Base-by-base conservation (phyloP, 35 echinoderm and acorn worm genomes). In the Heliocidaris tuberculata region DNA sequence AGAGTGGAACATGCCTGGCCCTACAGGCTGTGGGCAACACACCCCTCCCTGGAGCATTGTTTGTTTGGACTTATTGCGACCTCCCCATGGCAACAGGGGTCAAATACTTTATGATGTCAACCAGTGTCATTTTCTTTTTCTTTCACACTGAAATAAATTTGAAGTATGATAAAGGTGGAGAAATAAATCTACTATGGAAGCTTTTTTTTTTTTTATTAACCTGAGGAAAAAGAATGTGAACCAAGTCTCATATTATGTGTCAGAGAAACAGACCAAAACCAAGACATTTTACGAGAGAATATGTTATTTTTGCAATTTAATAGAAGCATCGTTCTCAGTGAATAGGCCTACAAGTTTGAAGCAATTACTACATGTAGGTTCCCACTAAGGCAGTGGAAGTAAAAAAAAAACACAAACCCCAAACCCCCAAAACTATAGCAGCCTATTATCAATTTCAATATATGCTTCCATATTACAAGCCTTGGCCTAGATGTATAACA, bases 21-120 rank as follows among this genome's bases (percentile, higher is more conserved):
- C 87, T 47, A 89, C 31, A 89, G 87, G 31, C 87, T 89, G 31
- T 89, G 87, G 87, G 87, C 87, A 89, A n/a, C 87, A 89, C 87
- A 89, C 87, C 87, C 87, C 87, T 89, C 87, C 87, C 87, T 89
- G 31, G 87, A 89, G 87, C 87, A 89, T 89, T 89, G 87, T 89
- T 89, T 89, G 87, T 89, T 89, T 89, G 87, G 87, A 89, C 87
- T 89, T 89, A 89, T 24, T 89, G 47, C 31, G 32, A 89, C 87
- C 87, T 89, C 47, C 0, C 87, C 87, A 89, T 89, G 87, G 87
- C 87, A 89, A 89, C 87, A 48, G 31, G 87, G 87, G 87, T 89
- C 87, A 89, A 89, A 89, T 89, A 89, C 87, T 47, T 89, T 89
- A 89, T 89, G 87, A 89, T 89, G 87, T 89, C 87, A 89, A 48